Conservation (phyloP, 2,888 invertebrate species). For the Epinotia nisella region DNA sequence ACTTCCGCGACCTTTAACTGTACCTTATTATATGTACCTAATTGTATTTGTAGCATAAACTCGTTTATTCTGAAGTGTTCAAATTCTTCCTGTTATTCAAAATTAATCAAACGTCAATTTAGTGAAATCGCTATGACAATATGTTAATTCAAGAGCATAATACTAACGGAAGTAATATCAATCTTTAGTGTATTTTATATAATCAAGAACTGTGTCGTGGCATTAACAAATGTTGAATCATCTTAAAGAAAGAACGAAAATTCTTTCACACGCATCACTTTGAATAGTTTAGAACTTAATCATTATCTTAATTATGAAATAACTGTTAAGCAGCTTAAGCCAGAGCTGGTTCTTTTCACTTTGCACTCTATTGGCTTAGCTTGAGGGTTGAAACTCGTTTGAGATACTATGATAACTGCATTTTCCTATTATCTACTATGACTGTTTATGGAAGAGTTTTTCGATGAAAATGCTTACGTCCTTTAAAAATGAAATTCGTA, state of each 20-base stretch:
- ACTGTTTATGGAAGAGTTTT: not conserved
- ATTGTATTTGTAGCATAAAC: too few species aligned
- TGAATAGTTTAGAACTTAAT: conserved; percentile 28
- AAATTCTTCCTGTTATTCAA: too few species aligned
- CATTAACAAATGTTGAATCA: conserved; percentile 21
- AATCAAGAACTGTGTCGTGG: not conserved
- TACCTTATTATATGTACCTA: too few species aligned
- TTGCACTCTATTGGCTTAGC: not conserved
- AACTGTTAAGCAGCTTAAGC: conserved; percentile 4
- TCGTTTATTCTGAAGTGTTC: too few species aligned
- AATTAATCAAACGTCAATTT: too few species aligned
- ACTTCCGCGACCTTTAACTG: too few species aligned
- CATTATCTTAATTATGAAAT: conserved; percentile 31
- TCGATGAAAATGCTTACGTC: not conserved
- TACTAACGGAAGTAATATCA: not conserved
- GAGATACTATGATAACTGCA: not conserved
- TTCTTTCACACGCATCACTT: conserved; percentile 26
- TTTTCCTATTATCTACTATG: not conserved
- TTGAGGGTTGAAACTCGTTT: not conserved
- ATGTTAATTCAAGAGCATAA: not conserved
- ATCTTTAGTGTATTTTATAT: conserved; percentile 4
- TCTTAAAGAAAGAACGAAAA: not conserved
- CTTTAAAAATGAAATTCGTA: too few species aligned
- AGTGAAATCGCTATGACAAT: not conserved
- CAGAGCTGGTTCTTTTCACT: not conserved